A percentile compares a stretch with the other conserved stretches of the same genome.
Conservation (phyloP, 2,113 vertebrate genomes). For the Boulengerochromis microlepis region DNA sequence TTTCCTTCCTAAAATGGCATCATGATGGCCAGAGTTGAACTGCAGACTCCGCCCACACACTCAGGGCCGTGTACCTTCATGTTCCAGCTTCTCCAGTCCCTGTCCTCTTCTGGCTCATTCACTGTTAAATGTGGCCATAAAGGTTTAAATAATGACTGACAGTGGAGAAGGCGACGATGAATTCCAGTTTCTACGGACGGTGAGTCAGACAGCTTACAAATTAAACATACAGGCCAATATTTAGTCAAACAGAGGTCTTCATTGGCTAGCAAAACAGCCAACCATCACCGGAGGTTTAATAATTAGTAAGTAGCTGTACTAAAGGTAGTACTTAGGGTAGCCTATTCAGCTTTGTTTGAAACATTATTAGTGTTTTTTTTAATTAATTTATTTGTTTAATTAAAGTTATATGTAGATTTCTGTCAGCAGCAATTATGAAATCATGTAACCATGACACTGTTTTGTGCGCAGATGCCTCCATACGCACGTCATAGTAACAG, state of each 20-base stretch:
- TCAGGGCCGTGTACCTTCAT: neutral
- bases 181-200: slow-evolving; percentile 69
- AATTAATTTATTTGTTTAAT: neutral
- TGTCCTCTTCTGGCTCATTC: neutral
- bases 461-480: neutral
- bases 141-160: slow-evolving; percentile 31
- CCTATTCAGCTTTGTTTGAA: neutral
- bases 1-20: neutral
- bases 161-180: slow-evolving; percentile 61
- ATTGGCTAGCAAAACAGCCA: neutral
- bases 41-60: neutral
- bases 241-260: neutral
- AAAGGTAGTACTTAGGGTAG: neutral
- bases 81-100: neutral
- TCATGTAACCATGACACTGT: neutral
- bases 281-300: neutral
- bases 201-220: slow-evolving; percentile 36
- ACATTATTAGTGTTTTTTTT: neutral
- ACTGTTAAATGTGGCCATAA: neutral
- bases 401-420: neutral
- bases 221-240: neutral
- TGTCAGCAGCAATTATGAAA: neutral
- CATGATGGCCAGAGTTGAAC: neutral
- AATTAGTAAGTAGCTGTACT: neutral
- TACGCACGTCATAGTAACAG: neutral